phyloP scores from a whole-genome alignment of 2,888 invertebrate species.

The Drosophila leonis region DNA sequence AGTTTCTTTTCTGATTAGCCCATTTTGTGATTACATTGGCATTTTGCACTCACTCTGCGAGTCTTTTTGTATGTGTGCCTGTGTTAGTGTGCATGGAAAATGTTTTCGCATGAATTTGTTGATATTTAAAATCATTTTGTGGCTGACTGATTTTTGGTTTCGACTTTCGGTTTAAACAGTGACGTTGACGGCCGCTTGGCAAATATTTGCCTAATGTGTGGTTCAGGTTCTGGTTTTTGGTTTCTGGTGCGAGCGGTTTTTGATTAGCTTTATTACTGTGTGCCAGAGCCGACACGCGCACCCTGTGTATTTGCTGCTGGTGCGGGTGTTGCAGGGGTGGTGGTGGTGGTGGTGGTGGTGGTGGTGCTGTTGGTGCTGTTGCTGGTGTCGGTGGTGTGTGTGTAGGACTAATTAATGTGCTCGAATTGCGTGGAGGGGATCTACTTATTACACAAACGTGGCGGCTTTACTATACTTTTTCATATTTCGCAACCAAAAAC shows the following conservation, averaged over 20 bases:
- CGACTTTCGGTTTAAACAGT: conserved; percentile 33
- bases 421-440: conserved; percentile 53
- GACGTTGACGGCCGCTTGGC: conserved; percentile 51
- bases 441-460: conserved; percentile 45
- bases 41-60: conserved; percentile 18
- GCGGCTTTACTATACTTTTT: conserved; percentile 47
- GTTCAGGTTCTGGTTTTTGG: conserved; percentile 63
- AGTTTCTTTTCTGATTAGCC: conserved; percentile 22
- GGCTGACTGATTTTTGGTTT: conserved; percentile 64
- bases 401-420: conserved; percentile 73
- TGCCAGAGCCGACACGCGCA: conserved; percentile 44
- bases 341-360: not conserved
- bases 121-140: conserved; percentile 76
- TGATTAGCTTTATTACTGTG: conserved; percentile 80
- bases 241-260: conserved; percentile 66
- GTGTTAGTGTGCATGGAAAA: conserved; percentile 29
- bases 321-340: not conserved
- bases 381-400: conserved; percentile 23
- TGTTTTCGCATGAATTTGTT: conserved; percentile 67
- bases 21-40: conserved; percentile 53
- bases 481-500: conserved; percentile 41
- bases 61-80: not conserved
- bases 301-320: conserved; percentile 3
- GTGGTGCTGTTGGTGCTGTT: not conserved
- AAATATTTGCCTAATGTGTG: conserved; percentile 79